Evolutionary conservation across 2,113 vertebrate species (phyloP).

Genomic region (Mobula birostris): DNA sequence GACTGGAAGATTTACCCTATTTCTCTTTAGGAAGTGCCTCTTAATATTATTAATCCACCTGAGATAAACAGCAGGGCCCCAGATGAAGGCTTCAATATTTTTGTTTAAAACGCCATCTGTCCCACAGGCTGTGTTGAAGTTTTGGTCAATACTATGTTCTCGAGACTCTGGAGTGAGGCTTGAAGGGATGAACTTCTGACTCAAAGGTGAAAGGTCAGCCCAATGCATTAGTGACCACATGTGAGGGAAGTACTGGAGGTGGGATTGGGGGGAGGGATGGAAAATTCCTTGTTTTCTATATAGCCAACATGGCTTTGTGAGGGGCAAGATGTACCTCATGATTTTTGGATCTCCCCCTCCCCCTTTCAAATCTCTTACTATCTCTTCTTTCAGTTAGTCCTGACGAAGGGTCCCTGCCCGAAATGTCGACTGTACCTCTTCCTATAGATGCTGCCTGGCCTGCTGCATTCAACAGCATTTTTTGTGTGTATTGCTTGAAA

Average conservation of each 20-base stretch:
- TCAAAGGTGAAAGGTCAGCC: neutral
- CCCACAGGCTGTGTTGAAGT: neutral
- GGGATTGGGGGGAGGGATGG: neutral
- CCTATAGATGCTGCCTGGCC: no score
- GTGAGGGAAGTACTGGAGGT: neutral
- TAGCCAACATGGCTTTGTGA: no score
- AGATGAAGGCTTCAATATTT: neutral
- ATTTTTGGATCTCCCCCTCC: no score
- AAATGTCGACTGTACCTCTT: no score
- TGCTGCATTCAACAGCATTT: no score
- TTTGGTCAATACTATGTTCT: neutral
- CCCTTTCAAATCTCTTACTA: no score
- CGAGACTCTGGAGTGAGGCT: neutral
- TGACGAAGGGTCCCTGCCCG: no score
- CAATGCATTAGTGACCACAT: neutral
- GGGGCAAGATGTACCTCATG: no score
- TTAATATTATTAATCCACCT: neutral
- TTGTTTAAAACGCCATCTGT: neutral
- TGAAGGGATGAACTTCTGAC: neutral
- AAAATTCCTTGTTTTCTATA: neutral
- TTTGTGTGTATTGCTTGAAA: no score
- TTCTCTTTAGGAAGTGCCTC: neutral
- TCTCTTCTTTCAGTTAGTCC: no score
- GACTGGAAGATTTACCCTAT: neutral
- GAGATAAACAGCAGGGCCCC: neutral